Evolutionary conservation across 2,888 invertebrate species (phyloP).

Genomic region (Crioceris asparagi): DNA sequence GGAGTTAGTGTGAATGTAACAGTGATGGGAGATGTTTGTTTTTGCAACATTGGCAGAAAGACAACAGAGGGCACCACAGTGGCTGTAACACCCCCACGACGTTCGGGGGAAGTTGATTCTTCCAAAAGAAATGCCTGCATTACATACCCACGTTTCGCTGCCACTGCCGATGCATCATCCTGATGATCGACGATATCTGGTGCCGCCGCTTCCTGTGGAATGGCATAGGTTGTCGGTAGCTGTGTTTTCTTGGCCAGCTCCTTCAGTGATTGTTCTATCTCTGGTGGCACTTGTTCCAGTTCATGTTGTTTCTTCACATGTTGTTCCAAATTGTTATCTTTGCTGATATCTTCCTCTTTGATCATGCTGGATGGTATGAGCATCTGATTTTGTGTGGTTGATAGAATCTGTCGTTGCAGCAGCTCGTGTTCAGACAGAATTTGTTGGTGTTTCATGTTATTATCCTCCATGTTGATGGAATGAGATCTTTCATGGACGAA

Average conservation of each 20-base stretch:
- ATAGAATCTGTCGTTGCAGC: slow-evolving; percentile 52
- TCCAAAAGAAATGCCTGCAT: slow-evolving; percentile 90
- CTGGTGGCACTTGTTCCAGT: slow-evolving; percentile 32
- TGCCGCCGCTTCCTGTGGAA: slow-evolving; percentile 40
- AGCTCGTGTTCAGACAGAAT: slow-evolving; percentile 46
- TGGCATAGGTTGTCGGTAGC: slow-evolving; percentile 53
- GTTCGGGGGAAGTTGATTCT: slow-evolving; percentile 42
- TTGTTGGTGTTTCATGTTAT: slow-evolving; percentile 45
- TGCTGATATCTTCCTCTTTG: slow-evolving; percentile 32
- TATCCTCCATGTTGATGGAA: slow-evolving; percentile 28
- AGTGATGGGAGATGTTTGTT: slow-evolving; percentile 75
- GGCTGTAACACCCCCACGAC: too few relatives aligned
- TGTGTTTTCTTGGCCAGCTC: slow-evolving; percentile 45
- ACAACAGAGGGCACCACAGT: slow-evolving; percentile 88
- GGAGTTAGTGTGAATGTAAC: slow-evolving; percentile 91
- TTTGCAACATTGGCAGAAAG: slow-evolving; percentile 85
- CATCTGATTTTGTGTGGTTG: slow-evolving; percentile 47
- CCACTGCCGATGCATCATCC: slow-evolving; percentile 17
- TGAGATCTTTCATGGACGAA: slow-evolving; percentile 89
- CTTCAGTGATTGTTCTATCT: slow-evolving; percentile 41
- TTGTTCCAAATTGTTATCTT: slow-evolving; percentile 1
- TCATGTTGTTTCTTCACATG: slow-evolving; percentile 14
- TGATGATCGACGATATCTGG: slow-evolving; percentile 26
- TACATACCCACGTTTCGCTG: slow-evolving; percentile 44
- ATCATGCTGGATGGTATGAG: slow-evolving; percentile 35